phyloP scores from a whole-genome alignment of 2,113 vertebrate genomes.

The Corythornis cristatus region DNA sequence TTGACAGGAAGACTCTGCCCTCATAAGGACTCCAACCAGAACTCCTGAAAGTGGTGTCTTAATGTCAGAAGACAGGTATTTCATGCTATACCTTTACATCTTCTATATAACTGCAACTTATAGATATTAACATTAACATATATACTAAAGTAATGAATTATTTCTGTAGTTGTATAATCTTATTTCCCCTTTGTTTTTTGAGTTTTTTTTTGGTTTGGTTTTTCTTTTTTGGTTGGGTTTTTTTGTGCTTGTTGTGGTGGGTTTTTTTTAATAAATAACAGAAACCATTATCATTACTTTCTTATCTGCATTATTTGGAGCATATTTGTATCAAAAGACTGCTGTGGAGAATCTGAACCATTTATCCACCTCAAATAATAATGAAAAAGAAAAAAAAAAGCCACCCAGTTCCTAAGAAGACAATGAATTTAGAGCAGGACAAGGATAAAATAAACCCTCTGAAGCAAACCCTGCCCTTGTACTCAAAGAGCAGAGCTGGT shows the following conservation, averaged over 20 bases:
- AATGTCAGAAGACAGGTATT: not conserved
- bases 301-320: not conserved
- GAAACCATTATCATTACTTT: not conserved
- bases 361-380: not conserved
- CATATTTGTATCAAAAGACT: not conserved
- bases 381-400: not conserved
- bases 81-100: not conserved
- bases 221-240: too few species aligned
- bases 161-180: not conserved
- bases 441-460: constrained; percentile 27
- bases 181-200: not conserved
- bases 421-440: not conserved
- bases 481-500: constrained; percentile 3
- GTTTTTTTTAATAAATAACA: not conserved
- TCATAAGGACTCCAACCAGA: not conserved
- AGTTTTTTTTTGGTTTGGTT: too few species aligned
- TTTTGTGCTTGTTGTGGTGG: too few species aligned
- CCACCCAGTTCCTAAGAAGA: not conserved
- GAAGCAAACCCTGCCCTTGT: constrained; percentile 17
- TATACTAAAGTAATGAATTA: not conserved
- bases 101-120: not conserved
- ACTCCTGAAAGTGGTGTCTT: not conserved
- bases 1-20: not conserved
- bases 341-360: not conserved
- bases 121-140: not conserved